Conservation (phyloP, 2,797 vertebrate genomes). For the Holocentrus rufus region DNA sequence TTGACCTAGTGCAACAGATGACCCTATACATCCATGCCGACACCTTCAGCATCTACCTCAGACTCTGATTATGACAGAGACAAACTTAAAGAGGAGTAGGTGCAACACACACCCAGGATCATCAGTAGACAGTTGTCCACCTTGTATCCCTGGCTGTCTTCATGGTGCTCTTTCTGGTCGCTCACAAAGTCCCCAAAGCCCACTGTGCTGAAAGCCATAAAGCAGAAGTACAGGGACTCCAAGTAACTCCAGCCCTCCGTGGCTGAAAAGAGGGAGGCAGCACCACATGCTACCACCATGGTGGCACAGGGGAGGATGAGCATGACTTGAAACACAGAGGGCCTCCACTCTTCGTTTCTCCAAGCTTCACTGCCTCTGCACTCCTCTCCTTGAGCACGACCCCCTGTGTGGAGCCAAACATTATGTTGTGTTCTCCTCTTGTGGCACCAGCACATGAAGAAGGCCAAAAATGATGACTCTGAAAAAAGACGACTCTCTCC, state of each 20-base stretch:
- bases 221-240: constrained; percentile 80
- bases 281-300: constrained; percentile 61
- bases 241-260: constrained; percentile 76
- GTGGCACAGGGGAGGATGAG: constrained; percentile 64
- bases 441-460: constrained; percentile 48
- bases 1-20: background rate
- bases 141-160: constrained; percentile 58
- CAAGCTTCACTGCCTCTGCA: background rate
- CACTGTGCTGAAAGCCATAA: constrained; percentile 78
- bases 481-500: constrained; percentile 69
- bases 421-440: constrained; percentile 2
- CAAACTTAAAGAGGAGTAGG: constrained; percentile 75
- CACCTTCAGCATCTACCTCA: constrained; percentile 68
- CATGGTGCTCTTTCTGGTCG: constrained; percentile 65
- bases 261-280: constrained; percentile 69
- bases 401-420: background rate
- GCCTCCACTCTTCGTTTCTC: constrained; percentile 55
- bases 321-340: constrained; percentile 67
- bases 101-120: constrained; percentile 75
- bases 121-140: constrained; percentile 73
- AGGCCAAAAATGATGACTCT: constrained; percentile 60
- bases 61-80: constrained; percentile 71
- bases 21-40: constrained; percentile 25
- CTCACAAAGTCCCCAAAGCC: constrained; percentile 80
- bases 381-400: too few species aligned